phyloP scores from a whole-genome alignment of 2,797 vertebrate genomes.

The Dromococcyx pavoninus region DNA sequence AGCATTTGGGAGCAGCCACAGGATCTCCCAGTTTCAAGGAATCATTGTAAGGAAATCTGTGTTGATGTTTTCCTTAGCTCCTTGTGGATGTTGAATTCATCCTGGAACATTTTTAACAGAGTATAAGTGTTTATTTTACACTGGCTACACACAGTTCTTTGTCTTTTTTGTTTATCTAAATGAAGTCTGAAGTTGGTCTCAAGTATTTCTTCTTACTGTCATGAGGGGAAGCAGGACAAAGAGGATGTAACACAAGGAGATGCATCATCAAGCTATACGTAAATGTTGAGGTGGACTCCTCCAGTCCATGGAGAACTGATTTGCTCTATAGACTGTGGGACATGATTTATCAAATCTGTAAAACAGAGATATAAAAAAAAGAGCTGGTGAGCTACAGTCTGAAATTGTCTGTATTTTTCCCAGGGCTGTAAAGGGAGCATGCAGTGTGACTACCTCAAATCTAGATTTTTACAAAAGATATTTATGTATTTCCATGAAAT shows the following conservation, averaged over 20 bases:
- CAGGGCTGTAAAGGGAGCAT: neutral
- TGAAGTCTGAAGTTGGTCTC: neutral
- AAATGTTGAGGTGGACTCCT: neutral
- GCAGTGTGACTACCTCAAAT: neutral
- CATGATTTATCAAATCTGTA: neutral
- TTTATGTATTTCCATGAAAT: neutral
- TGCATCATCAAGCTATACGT: neutral
- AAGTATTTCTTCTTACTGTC: neutral
- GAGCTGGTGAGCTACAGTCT: neutral
- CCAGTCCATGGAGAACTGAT: neutral
- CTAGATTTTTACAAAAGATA: neutral
- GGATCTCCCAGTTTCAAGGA: neutral
- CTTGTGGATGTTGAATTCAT: neutral
- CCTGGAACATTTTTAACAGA: constrained; percentile 5
- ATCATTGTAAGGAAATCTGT: neutral
- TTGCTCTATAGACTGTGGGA: neutral
- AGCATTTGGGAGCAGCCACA: neutral
- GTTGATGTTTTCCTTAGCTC: neutral
- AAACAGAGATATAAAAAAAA: neutral
- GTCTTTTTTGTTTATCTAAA: constrained; percentile 14
- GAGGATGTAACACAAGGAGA: neutral
- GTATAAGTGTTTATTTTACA: constrained; percentile 21
- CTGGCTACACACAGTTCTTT: neutral
- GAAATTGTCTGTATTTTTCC: neutral
- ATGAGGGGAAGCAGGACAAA: neutral